Evolutionary conservation across 2,888 invertebrate genomes (phyloP).

Genomic region (Xestia c-nigrum): DNA sequence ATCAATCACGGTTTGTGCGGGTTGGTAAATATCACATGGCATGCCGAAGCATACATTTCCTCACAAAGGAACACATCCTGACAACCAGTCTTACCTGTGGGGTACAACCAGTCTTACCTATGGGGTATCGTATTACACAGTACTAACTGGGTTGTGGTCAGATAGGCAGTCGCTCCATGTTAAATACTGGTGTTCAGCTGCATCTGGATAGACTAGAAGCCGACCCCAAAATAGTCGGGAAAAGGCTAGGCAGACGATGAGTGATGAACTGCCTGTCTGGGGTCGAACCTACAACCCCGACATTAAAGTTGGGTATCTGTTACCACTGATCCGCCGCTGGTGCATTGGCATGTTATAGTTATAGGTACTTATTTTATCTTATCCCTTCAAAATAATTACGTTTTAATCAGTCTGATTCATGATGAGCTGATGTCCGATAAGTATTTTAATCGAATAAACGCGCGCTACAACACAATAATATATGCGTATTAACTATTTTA

Average conservation of each 20-base stretch:
- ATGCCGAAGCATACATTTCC: not conserved
- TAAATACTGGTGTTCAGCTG: too few relatives aligned
- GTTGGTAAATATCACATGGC: not conserved
- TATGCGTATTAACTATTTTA: slow-evolving; percentile 2
- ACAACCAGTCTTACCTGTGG: too few relatives aligned
- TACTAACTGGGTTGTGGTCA: too few relatives aligned
- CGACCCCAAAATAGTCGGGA: too few relatives aligned
- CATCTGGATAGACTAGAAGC: too few relatives aligned
- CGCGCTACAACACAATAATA: not conserved
- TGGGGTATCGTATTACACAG: too few relatives aligned
- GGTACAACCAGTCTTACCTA: too few relatives aligned
- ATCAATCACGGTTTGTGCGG: not conserved
- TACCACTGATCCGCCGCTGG: not conserved
- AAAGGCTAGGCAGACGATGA: too few relatives aligned
- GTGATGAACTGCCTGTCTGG: not conserved
- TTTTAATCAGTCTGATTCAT: not conserved
- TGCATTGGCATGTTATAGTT: not conserved
- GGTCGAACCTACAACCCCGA: not conserved
- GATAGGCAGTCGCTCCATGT: too few relatives aligned
- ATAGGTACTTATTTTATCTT: not conserved
- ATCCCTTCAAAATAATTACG: not conserved
- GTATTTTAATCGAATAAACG: not conserved
- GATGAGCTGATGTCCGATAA: slow-evolving; percentile 19
- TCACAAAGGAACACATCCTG: not conserved
- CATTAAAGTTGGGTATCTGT: not conserved